Conservation (phyloP, 2,888 invertebrate genomes). For the Tenthredo notha region DNA sequence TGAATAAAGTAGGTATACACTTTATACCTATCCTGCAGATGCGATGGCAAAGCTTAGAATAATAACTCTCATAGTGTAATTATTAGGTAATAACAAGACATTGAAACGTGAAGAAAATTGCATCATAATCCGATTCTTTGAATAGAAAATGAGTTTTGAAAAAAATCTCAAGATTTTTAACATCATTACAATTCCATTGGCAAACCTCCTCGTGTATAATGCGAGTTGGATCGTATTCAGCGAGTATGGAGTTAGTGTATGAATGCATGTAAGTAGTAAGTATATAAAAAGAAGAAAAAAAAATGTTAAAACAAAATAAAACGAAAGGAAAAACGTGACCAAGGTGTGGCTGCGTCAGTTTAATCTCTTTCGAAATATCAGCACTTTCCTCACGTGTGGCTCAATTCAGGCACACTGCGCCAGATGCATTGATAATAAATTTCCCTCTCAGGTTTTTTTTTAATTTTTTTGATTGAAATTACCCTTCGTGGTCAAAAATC, state of each 20-base stretch:
- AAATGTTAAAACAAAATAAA: neutral
- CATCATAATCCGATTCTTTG: conserved; percentile 22
- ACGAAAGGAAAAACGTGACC: conserved; percentile 34
- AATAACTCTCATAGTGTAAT: neutral
- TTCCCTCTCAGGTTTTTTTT: neutral
- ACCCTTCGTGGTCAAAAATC: neutral
- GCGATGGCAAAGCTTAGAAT: neutral
- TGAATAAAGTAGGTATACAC: neutral
- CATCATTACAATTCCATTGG: neutral
- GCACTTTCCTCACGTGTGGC: neutral
- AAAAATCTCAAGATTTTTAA: neutral
- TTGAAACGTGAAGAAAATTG: neutral
- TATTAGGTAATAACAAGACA: neutral
- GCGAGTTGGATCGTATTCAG: neutral
- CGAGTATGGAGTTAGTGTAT: neutral
- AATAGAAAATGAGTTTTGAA: neutral
- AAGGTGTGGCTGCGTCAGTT: conserved; percentile 32
- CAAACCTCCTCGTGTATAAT: neutral
- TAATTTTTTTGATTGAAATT: neutral
- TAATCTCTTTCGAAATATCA: neutral
- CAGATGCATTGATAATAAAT: neutral
- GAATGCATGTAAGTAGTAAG: neutral
- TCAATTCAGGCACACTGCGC: neutral
- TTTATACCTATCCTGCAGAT: neutral
- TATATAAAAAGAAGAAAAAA: neutral